Base-by-base conservation (phyloP, 1,140 invertebrate genomes). In the Brevipalpus yothersi region DNA sequence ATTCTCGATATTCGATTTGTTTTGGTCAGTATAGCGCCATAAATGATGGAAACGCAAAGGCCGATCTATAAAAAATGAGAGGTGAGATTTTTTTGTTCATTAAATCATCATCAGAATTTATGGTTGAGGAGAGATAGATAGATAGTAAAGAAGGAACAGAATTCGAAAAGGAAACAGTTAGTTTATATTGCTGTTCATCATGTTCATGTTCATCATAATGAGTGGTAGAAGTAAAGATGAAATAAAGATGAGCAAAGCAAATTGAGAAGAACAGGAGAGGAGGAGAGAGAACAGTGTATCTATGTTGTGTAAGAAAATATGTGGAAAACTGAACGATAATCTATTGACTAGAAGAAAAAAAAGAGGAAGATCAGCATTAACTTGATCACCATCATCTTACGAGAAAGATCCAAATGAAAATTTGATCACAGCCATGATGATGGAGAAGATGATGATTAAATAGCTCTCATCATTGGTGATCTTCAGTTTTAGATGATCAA, bases 1-100 rank as follows among this genome's bases (percentile, higher is more conserved):
- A 94, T 93, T 19, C 89, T 73, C 5, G 85, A 80, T 61, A 93
- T 93, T 41, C 87, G 75, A 73, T 90, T 91, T 5, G 88, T 92
- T 72, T 92, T 91, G 2, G 87, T 91, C 21, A 93, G 71, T 0
- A 94, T 73, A 3, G 89, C 86, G 0, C 84, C 85, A 71, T 93
- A 93, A 12, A 92, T 84, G 0, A 91, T 81, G 0, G 86, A 85
- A 72, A 93, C 92, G 67, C 85, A 86, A 67, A 92, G 82, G 8
- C 87, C 86, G 9, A 66, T 80, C 62, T 63, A 40, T 59, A 15
- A 21, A 17, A 53, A 12, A 53, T n/a, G 19, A 47, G 7, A 47
- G 45, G 13, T 15, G 7, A 47, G 31, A 31, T 31, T 31, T 31
- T n/a, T 3, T 5, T 31, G 5, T 31, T 31, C 2, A 31, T 47